Evolutionary conservation across 1,140 invertebrate species (phyloP), one percentile per base, ranked within the genome.

Genomic region (Caenorhabditis remanei): DNA sequence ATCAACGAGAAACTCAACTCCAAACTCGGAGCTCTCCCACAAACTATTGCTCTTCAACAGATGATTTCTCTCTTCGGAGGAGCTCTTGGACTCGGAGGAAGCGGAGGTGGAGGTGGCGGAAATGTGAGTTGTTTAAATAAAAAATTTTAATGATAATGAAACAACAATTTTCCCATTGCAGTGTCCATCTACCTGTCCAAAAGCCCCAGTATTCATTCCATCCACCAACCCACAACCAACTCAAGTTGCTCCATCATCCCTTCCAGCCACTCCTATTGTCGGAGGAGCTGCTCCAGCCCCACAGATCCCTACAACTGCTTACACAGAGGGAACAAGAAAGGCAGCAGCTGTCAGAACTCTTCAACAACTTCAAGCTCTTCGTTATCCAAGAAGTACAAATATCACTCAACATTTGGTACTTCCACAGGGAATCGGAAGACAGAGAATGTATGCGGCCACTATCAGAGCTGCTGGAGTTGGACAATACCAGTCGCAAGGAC

Each of bases 1-100:
- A 65, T 92, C 46, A 91, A 93, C 53, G 75, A 89, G 46, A 87
- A 93, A 85, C 40, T 93, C 46, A 92, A 93, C 85, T 56, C 79
- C 14, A 93, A 93, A 84, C 63, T 91, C 19, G 75, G 86, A 40
- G 58, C 79, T 24, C 75, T 92, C 83, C 91, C 91, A 41, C 91
- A 92, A 82, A 65, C 86, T 13, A 89, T 92, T 82, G 83, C 91
- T 40, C 87, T 92, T 24, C 87, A 79, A n/a, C 90, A 93, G 84
- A 88, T 92, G 58, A 56, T 92, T n/a, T 71, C 63, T 14, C 48
- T 89, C 9, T 75, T 84, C 63, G 88, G 88, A 79, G 83, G 83
- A 82, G 87, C 86, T 40, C 61, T 87, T 19, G 86, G 86, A 8
- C 58, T 87, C 21, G 75, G 85, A 8, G 56, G 61, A 32, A 21